Conservation (phyloP, 1,140 invertebrate species). For the Acromyrmex heyeri region DNA sequence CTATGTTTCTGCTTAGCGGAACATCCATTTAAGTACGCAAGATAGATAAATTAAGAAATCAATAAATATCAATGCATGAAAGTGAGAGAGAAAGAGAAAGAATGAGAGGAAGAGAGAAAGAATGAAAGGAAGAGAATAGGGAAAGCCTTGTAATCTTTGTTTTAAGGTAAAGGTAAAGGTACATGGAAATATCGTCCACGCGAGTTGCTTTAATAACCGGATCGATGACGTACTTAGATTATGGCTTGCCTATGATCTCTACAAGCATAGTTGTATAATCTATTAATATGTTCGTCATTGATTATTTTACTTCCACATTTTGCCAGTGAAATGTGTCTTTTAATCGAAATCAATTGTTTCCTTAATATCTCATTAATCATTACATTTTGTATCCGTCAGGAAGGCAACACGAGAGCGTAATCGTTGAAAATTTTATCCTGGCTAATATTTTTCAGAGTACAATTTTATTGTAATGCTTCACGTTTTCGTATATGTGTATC, state of each 20-base stretch:
- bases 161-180: constrained; percentile 52
- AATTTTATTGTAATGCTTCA: constrained; percentile 66
- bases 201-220: constrained; percentile 64
- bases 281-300: constrained; percentile 66
- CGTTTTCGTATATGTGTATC: constrained; percentile 63
- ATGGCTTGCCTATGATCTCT: constrained; percentile 75
- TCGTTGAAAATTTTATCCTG: constrained; percentile 63
- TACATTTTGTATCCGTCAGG: constrained; percentile 45
- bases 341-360: constrained; percentile 37
- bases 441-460: constrained; percentile 52
- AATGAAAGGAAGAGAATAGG: constrained; percentile 59
- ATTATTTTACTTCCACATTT: constrained; percentile 63
- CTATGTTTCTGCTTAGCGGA: constrained; percentile 69
- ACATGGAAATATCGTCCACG: constrained; percentile 54
- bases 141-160: constrained; percentile 67
- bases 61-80: constrained; percentile 59
- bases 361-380: constrained; percentile 42
- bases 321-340: constrained; percentile 51
- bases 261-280: constrained; percentile 75
- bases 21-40: constrained; percentile 72
- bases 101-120: constrained; percentile 18
- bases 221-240: constrained; percentile 74
- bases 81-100: constrained; percentile 14
- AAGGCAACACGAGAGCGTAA: constrained; percentile 68
- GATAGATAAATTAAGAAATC: constrained; percentile 68